Evolutionary conservation across 2,797 vertebrate genomes (phyloP).

Genomic region (Pygocentrus nattereri): DNA sequence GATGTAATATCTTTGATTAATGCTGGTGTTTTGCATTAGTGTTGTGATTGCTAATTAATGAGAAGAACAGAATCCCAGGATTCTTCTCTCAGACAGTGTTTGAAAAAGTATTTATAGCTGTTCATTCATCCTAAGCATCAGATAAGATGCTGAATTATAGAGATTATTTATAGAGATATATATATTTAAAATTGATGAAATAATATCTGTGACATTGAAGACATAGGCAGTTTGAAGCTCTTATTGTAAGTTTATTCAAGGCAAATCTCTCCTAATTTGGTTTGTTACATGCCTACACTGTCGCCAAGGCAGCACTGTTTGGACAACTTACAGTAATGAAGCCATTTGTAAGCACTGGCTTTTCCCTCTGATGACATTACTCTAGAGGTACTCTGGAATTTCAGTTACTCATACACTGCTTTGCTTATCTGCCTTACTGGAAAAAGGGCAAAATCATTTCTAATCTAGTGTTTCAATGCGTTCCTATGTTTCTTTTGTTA

Average conservation of each 20-base stretch:
- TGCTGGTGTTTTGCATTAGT: background rate
- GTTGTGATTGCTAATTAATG: background rate
- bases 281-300: slow-evolving; percentile 16
- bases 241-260: slow-evolving; percentile 7
- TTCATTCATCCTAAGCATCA: background rate
- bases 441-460: background rate
- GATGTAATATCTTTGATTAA: too few relatives aligned
- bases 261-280: slow-evolving; percentile 40
- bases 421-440: background rate
- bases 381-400: slow-evolving; percentile 11
- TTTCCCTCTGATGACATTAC: slow-evolving; percentile 27
- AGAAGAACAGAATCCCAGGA: background rate
- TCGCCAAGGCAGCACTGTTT: slow-evolving; percentile 26
- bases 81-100: background rate
- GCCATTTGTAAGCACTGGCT: slow-evolving; percentile 17
- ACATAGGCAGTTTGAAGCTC: background rate
- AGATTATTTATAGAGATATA: too few relatives aligned
- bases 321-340: slow-evolving; percentile 7
- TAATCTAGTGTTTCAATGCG: background rate
- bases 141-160: too few relatives aligned
- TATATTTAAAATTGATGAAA: background rate
- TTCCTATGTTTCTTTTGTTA: background rate
- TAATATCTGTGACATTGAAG: background rate
- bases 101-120: slow-evolving; percentile 20
- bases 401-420: background rate